phyloP scores from a whole-genome alignment of 2,888 invertebrate species.

The Acleris laterana region DNA sequence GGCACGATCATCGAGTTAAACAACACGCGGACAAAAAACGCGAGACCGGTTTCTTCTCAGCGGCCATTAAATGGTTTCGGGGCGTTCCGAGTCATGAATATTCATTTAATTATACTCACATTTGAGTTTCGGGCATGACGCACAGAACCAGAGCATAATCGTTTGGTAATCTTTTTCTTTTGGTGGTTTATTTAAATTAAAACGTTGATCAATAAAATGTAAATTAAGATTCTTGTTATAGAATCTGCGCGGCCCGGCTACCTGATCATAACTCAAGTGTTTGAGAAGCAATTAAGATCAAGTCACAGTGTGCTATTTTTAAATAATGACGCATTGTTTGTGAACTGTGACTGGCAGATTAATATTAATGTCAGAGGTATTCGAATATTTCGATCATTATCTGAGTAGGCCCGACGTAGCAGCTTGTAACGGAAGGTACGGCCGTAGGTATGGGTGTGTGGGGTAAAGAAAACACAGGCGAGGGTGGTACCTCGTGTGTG shows the following conservation, averaged over 20 bases:
- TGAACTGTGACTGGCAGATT: conserved; percentile 2
- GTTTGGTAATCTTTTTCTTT: conserved; percentile 55
- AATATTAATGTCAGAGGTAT: neutral
- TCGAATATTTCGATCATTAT: neutral
- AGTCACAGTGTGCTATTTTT: conserved; percentile 27
- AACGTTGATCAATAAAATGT: conserved; percentile 51
- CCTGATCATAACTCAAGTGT: conserved; percentile 16
- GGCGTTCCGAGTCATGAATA: conserved; percentile 70
- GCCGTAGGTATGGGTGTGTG: conserved; percentile 46
- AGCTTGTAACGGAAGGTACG: conserved; percentile 42
- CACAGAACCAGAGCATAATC: conserved; percentile 58
- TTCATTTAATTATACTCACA: conserved; percentile 66
- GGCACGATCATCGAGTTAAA: conserved; percentile 62
- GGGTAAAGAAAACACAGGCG: conserved; percentile 57
- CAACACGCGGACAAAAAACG: conserved; percentile 67
- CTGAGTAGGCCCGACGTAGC: conserved; percentile 34
- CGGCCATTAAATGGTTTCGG: conserved; percentile 68
- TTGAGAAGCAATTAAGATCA: conserved; percentile 33
- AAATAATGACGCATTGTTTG: conserved; percentile 5
- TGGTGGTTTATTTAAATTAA: conserved; percentile 63
- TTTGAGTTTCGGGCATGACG: conserved; percentile 66
- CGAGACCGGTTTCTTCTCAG: conserved; percentile 63
- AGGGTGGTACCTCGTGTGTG: conserved; percentile 61
- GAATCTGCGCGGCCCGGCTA: neutral
- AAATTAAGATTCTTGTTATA: conserved; percentile 5